A percentile compares a stretch with the other conserved stretches of the same genome.
phyloP scores from a whole-genome alignment of 1,140 invertebrate species.

The Hyposmocoma kahamanoa region DNA sequence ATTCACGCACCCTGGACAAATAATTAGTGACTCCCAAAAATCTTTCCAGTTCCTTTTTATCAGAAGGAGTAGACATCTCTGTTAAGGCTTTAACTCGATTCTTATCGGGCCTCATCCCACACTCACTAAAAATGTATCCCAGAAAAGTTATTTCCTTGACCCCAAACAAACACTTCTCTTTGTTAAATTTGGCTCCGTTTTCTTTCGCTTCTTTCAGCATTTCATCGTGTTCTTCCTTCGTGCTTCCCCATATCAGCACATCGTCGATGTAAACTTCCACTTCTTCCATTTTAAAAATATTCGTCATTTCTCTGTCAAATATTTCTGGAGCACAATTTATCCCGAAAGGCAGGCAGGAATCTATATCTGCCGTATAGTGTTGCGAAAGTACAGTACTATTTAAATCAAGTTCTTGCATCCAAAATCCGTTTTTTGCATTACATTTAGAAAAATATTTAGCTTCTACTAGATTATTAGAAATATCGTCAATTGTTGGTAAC shows the following conservation, averaged over 20 bases:
- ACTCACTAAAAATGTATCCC: conserved; percentile 3
- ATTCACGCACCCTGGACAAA: conserved; percentile 21
- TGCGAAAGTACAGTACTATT: conserved; percentile 14
- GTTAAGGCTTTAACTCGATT: neutral
- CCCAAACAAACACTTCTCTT: conserved; percentile 3
- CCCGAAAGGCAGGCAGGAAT: conserved; percentile 11
- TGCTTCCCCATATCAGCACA: conserved; percentile 36
- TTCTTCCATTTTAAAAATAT: conserved; percentile 42
- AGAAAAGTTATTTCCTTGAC: neutral
- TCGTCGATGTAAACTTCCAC: conserved; percentile 49
- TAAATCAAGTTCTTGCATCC: conserved; percentile 6
- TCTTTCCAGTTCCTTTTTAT: conserved; percentile 42
- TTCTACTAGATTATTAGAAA: neutral
- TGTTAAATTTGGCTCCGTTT: conserved; percentile 20
- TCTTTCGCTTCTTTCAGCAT: conserved; percentile 18
- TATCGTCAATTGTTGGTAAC: conserved; percentile 8
- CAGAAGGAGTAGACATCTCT: conserved; percentile 24
- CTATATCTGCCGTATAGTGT: conserved; percentile 11
- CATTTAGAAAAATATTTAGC: conserved; percentile 8
- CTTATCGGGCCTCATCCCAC: conserved; percentile 3
- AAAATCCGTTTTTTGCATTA: conserved; percentile 13
- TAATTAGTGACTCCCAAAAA: conserved; percentile 53
- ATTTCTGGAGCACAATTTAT: conserved; percentile 8
- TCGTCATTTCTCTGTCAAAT: conserved; percentile 28
- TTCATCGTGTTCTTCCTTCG: conserved; percentile 23